A percentile compares a stretch with the other conserved stretches of the same genome.
These are phyloP conservation scores for Meteorus colon DNA, from an alignment of 2,888 invertebrate species.

Conservation along the genomic window DNA sequence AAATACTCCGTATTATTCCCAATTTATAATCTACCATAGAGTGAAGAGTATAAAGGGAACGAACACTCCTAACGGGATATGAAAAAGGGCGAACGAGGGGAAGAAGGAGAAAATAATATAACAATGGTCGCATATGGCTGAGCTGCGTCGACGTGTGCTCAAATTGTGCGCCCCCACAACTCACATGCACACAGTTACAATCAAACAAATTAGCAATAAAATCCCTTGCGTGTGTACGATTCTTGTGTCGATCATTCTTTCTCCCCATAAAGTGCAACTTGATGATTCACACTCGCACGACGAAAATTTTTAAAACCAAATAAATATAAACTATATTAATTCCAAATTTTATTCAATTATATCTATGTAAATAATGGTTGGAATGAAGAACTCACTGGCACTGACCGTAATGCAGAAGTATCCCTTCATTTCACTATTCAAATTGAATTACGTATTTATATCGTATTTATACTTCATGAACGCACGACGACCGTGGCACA, in stretches of 20 bases:
- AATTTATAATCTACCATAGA: neutral
- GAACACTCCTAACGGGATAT: neutral
- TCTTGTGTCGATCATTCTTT: neutral
- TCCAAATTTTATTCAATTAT: neutral
- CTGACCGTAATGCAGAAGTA: too few relatives aligned
- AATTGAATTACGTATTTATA: too few relatives aligned
- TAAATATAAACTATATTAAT: neutral
- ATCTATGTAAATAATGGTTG: neutral
- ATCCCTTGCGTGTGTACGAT: conserved; percentile 25
- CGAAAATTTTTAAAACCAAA: neutral
- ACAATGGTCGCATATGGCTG: conserved; percentile 36
- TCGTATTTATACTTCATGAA: too few relatives aligned
- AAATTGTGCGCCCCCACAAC: neutral
- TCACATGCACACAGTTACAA: neutral
- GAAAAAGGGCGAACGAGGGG: conserved; percentile 5
- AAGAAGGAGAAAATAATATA: conserved; percentile 1
- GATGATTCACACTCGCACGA: conserved; percentile 1
- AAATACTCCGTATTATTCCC: neutral
- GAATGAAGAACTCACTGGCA: too few relatives aligned
- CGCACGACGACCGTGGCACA: too few relatives aligned
- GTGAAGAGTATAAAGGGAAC: neutral
- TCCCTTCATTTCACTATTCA: too few relatives aligned
- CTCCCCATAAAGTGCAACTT: neutral
- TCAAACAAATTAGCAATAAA: conserved; percentile 35
- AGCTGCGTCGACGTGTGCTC: conserved; percentile 5